Conservation (phyloP, 2,797 vertebrate species). For the Hozukius guyotensis region DNA sequence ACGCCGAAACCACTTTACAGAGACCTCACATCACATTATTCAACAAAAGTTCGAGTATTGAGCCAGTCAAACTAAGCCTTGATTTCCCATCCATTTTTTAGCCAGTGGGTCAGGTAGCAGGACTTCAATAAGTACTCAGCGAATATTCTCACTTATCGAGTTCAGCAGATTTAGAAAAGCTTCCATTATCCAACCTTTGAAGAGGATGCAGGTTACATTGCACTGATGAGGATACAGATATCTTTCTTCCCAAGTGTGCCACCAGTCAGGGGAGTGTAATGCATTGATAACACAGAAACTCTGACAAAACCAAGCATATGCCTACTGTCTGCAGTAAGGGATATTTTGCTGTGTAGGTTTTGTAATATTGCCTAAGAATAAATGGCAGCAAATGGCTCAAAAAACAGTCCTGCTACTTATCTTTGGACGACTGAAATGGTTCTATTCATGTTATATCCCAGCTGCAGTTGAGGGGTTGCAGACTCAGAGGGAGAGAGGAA, state of each 20-base stretch:
- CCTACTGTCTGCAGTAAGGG: background rate
- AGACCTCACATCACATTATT: constrained; percentile 55
- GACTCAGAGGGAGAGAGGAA: background rate
- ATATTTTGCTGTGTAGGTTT: background rate
- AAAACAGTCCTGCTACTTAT: background rate
- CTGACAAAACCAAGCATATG: background rate
- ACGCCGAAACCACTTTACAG: constrained; percentile 56
- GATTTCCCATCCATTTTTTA: constrained; percentile 59
- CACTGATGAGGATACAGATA: background rate
- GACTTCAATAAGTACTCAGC: constrained; percentile 21
- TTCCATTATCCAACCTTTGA: constrained; percentile 6
- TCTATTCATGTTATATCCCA: background rate
- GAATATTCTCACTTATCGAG: constrained; percentile 12
- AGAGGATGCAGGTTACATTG: background rate
- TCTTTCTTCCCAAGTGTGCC: background rate
- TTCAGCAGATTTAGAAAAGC: constrained; percentile 27
- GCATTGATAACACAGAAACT: background rate
- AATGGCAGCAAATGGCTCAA: background rate
- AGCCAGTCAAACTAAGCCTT: constrained; percentile 49
- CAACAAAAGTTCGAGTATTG: constrained; percentile 55
- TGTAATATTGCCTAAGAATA: background rate
- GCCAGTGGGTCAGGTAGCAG: constrained; percentile 31
- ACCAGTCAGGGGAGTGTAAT: background rate
- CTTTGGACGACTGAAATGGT: background rate
- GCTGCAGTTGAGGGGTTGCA: constrained; percentile 16